These are phyloP conservation scores for Tympanuchus pallidicinctus DNA, from an alignment of 2,113 vertebrate species.

Conservation along the genomic window DNA sequence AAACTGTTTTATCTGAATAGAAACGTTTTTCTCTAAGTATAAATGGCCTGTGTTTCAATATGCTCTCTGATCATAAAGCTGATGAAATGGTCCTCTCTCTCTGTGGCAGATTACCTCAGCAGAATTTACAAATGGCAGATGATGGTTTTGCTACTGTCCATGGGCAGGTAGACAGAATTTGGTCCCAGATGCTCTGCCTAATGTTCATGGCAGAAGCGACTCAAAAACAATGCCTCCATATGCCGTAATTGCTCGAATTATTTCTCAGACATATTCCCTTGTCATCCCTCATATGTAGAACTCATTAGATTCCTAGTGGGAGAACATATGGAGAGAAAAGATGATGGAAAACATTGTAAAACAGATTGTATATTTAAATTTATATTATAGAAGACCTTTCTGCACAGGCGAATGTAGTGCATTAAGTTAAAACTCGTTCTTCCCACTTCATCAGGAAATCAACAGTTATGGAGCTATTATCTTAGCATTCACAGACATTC, in stretches of 20 bases:
- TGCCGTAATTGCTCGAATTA: constrained; percentile 68
- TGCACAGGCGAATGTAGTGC: constrained; percentile 24
- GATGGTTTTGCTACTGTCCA: constrained; percentile 49
- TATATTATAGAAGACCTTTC: constrained; percentile 66
- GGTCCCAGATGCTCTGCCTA: constrained; percentile 60
- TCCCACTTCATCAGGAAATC: neutral
- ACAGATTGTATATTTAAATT: constrained; percentile 61
- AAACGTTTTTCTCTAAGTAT: constrained; percentile 5
- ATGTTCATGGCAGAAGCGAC: constrained; percentile 61
- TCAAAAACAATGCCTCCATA: constrained; percentile 73
- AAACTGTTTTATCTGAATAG: neutral
- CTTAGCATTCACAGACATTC: neutral
- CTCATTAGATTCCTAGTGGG: constrained; percentile 80
- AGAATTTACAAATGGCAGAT: constrained; percentile 53
- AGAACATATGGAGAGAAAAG: constrained; percentile 76
- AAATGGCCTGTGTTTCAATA: constrained; percentile 45
- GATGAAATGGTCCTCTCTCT: constrained; percentile 41
- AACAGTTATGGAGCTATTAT: neutral
- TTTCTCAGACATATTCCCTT: constrained; percentile 71
- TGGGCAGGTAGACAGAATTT: constrained; percentile 64
- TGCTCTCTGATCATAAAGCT: constrained; percentile 51
- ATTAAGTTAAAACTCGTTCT: constrained; percentile 22
- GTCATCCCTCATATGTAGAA: constrained; percentile 73
- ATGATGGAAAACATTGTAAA: constrained; percentile 66
- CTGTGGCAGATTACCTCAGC: constrained; percentile 29